A percentile compares a stretch with the other conserved stretches of the same genome.
phyloP scores from a whole-genome alignment of 2,797 vertebrate species.

The Crocodylus rhombifer region DNA sequence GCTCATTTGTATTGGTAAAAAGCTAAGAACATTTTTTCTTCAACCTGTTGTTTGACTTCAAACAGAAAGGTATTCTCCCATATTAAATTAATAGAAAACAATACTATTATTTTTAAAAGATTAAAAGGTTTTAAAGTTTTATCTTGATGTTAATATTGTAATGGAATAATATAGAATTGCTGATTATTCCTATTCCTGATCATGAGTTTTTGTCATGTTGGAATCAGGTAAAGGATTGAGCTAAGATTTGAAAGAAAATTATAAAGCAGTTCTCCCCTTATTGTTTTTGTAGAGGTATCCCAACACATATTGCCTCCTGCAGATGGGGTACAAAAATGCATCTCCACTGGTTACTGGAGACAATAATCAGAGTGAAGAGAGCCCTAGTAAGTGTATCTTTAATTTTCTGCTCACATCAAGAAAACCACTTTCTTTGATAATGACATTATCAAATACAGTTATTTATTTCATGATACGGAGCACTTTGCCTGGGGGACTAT shows the following conservation, averaged over 20 bases:
- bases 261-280: background rate
- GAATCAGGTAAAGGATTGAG: background rate
- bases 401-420: constrained; percentile 49
- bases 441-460: constrained; percentile 66
- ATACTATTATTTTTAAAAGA: constrained; percentile 39
- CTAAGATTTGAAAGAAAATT: background rate
- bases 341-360: constrained; percentile 6
- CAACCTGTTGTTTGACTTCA: constrained; percentile 6
- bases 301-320: background rate
- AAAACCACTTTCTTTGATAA: constrained; percentile 66
- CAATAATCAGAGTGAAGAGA: constrained; percentile 41
- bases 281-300: background rate
- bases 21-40: background rate
- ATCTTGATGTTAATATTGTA: constrained; percentile 24
- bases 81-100: constrained; percentile 32
- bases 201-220: background rate
- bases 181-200: constrained; percentile 4
- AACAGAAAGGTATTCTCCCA: background rate
- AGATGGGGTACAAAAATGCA: background rate
- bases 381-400: constrained; percentile 15
- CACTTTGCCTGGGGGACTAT: constrained; percentile 15
- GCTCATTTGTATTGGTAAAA: constrained; percentile 15
- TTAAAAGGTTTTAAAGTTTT: constrained; percentile 31
- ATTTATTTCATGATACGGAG: constrained; percentile 71
- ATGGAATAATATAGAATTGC: constrained; percentile 33